Percentiles rank a stretch among this genome's conserved stretches.
These are phyloP conservation scores for Takifugu rubripes DNA, from an alignment of 2,797 vertebrate genomes.

Conservation along the genomic window DNA sequence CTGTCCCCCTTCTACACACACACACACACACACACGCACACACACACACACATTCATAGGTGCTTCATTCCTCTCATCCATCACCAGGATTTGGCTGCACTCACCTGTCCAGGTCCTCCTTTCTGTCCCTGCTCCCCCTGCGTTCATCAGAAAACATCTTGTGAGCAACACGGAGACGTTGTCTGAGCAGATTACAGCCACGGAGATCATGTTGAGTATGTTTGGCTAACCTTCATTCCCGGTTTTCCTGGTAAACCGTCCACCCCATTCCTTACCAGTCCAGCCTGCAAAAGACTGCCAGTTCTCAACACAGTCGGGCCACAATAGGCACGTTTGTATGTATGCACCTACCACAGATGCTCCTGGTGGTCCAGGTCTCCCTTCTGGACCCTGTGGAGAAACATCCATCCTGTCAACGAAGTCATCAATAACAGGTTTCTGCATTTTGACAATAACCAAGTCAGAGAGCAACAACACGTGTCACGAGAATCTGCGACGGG, in stretches of 20 bases:
- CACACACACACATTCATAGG: neutral
- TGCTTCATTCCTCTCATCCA: no score
- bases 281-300: constrained; percentile 54
- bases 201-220: neutral
- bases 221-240: constrained; percentile 70
- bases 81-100: constrained; percentile 23
- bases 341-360: constrained; percentile 57
- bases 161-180: neutral
- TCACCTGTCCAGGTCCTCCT: constrained; percentile 72
- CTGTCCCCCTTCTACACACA: constrained; percentile 68
- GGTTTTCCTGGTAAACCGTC: constrained; percentile 63
- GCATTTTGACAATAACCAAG: neutral
- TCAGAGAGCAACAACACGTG: neutral
- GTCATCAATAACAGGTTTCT: no score
- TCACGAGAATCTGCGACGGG: neutral
- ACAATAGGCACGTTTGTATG: neutral
- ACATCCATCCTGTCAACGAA: neutral
- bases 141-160: constrained; percentile 18
- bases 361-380: constrained; percentile 75
- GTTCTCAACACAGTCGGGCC: neutral
- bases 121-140: constrained; percentile 77
- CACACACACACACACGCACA: neutral
- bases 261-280: constrained; percentile 56
- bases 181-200: neutral
- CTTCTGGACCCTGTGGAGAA: constrained; percentile 74